Base-by-base conservation (phyloP, 1,140 invertebrate genomes). In the Drosophila orosa region DNA sequence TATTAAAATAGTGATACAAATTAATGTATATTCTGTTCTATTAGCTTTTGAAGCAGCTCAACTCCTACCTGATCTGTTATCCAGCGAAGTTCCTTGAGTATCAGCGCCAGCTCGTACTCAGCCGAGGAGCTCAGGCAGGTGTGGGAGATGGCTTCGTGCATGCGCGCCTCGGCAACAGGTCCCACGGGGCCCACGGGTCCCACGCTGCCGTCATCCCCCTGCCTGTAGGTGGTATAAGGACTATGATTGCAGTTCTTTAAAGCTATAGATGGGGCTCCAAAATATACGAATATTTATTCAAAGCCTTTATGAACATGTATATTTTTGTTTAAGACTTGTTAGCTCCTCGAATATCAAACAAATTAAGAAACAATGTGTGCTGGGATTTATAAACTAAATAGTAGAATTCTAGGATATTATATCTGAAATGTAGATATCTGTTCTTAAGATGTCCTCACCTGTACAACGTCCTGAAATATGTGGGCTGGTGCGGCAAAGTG, bases 71-170 rank as follows among this genome's bases (percentile, higher is more conserved):
- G 94, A 93, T 95, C 94, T 85, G 94, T 95, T 92, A 95, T 95
- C 93, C 95, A 94, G 92, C 97, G 96, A 74, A 99, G 94, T 93
- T 99, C 98, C 92, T 97, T 97, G 48, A 99, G 94, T 92, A 99
- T 99, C 81, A 97, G 94, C 73, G 96, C 95, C 86, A 99, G 95
- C 93, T 98, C 96, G 81, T 97, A 96, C 92, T 97, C 95, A 74
- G 96, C 95, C 48, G 91, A 92, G 55, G 91, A 92, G 87, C 93
- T 94, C 93, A 95, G 93, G 93, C 94, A 94, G 79, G 93, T 94
- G 76, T 94, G 93, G 4, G 92, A 92, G 89, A 92, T 91, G 60
- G 90, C 87, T 50, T 92, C 91, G 52, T 91, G 91, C 76, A 91
- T 84, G 2, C 91, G 79, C 6, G 84, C 69, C 54, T 92, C 91